Conservation (phyloP, 2,888 invertebrate genomes). For the Notodonta ziczac region DNA sequence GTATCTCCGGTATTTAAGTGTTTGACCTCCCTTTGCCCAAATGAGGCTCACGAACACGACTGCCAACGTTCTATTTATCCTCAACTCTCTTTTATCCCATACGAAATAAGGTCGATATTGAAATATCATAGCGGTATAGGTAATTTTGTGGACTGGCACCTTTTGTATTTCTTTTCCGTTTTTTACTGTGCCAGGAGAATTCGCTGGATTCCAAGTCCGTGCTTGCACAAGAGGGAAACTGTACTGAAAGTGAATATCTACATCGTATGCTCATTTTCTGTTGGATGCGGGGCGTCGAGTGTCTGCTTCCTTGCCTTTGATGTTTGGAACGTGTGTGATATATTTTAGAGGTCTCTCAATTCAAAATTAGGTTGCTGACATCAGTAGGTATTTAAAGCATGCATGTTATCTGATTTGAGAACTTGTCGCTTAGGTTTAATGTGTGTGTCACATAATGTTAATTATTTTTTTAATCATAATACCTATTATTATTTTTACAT, state of each 20-base stretch:
- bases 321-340: neutral
- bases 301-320: neutral
- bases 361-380: neutral
- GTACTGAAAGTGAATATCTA: constrained; percentile 48
- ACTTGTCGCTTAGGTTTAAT: no score
- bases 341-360: neutral
- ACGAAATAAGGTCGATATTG: constrained; percentile 49
- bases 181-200: constrained; percentile 69
- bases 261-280: constrained; percentile 46
- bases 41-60: constrained; percentile 72
- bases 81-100: constrained; percentile 49
- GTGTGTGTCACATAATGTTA: no score
- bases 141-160: constrained; percentile 58
- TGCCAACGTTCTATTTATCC: constrained; percentile 53
- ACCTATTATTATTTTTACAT: no score
- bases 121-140: constrained; percentile 34
- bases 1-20: constrained; percentile 79
- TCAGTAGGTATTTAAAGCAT: neutral
- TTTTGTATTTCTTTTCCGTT: constrained; percentile 77
- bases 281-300: constrained; percentile 20
- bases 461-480: no score
- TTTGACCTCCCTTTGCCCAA: constrained; percentile 79
- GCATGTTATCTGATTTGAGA: neutral
- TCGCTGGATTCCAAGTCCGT: constrained; percentile 71
- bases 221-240: constrained; percentile 58